Conservation (phyloP, 2,113 vertebrate genomes). For the Hirundichthys speculiger region DNA sequence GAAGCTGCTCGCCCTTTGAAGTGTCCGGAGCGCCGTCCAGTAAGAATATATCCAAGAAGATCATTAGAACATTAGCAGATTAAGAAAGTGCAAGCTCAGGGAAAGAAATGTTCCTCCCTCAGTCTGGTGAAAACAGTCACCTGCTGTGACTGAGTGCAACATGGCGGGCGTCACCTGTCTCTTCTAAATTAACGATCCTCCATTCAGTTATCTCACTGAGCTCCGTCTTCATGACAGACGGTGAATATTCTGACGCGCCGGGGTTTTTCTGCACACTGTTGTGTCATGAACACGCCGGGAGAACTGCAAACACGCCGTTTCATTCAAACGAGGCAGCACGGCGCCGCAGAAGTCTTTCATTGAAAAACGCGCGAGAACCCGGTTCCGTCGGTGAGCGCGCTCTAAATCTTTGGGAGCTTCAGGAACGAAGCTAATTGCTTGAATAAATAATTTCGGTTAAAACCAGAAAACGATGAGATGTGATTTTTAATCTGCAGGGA, state of each 20-base stretch:
- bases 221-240: conserved; percentile 15
- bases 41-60: not conserved
- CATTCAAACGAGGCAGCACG: not conserved
- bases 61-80: not conserved
- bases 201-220: not conserved
- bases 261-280: conserved; percentile 12
- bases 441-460: conserved; percentile 18
- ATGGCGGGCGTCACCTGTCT: too few species aligned
- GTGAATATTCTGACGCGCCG: conserved; percentile 11
- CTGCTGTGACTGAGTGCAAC: too few species aligned
- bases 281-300: conserved; percentile 18
- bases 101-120: too few species aligned
- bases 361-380: too few species aligned
- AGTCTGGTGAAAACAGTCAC: too few species aligned
- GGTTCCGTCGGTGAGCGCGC: not conserved
- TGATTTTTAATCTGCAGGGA: conserved; percentile 8
- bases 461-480: not conserved
- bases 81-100: too few species aligned
- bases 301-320: conserved; percentile 10
- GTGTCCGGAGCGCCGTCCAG: not conserved
- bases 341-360: too few species aligned
- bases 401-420: not conserved
- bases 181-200: not conserved
- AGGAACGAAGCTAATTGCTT: not conserved
- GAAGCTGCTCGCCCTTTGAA: not conserved